These are phyloP conservation scores for Apamea monoglypha DNA, from an alignment of 2,888 invertebrate genomes.

Conservation along the genomic window DNA sequence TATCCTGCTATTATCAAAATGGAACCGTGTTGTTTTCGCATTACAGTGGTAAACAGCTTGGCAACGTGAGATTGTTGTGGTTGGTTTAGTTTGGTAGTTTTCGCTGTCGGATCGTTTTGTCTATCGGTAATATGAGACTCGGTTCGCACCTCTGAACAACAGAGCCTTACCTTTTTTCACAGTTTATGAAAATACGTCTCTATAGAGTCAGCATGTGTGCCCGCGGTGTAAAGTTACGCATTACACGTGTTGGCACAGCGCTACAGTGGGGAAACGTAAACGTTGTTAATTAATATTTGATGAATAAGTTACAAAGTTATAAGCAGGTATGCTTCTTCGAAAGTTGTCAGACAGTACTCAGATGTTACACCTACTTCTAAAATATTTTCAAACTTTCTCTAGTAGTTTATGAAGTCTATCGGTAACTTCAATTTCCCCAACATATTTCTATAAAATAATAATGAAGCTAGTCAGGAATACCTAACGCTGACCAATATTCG, in stretches of 20 bases:
- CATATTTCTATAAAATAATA: slow-evolving; percentile 80
- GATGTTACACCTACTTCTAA: slow-evolving; percentile 52
- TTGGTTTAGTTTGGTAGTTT: slow-evolving; percentile 70
- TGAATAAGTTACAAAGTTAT: slow-evolving; percentile 37
- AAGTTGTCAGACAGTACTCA: slow-evolving; percentile 44
- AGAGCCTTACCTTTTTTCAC: slow-evolving; percentile 85
- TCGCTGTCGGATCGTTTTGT: slow-evolving; percentile 82
- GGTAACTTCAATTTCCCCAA: slow-evolving; percentile 62
- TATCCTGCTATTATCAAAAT: slow-evolving; percentile 67
- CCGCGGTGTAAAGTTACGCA: slow-evolving; percentile 78
- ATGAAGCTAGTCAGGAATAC: slow-evolving; percentile 82
- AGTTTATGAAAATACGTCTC: slow-evolving; percentile 81
- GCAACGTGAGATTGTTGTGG: slow-evolving; percentile 46
- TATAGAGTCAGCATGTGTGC: slow-evolving; percentile 76
- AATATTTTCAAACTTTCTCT: slow-evolving; percentile 63
- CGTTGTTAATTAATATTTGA: slow-evolving; percentile 55
- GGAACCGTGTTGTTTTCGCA: slow-evolving; percentile 68
- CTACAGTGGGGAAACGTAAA: slow-evolving; percentile 48
- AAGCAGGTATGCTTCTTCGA: slow-evolving; percentile 43
- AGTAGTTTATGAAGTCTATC: slow-evolving; percentile 52
- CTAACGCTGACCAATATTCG: slow-evolving; percentile 80
- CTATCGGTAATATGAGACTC: slow-evolving; percentile 88
- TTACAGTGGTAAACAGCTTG: slow-evolving; percentile 72
- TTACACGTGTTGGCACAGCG: slow-evolving; percentile 61
- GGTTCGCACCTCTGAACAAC: slow-evolving; percentile 88